A percentile compares a stretch with the other conserved stretches of the same genome.
Conservation (phyloP, 35 echinoderm and acorn worm genomes). For the Lytechinus pictus region DNA sequence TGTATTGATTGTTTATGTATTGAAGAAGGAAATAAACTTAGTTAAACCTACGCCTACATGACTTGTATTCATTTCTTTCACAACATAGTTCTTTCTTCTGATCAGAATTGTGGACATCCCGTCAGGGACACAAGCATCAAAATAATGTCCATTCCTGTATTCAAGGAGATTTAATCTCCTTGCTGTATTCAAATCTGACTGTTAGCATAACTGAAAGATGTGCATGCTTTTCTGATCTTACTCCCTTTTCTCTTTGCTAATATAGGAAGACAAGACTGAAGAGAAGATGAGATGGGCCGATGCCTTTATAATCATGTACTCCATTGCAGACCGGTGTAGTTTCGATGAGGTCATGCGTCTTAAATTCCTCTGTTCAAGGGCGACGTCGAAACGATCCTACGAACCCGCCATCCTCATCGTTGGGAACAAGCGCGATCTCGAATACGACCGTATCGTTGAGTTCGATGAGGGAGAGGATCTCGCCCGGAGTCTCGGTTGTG, state of each 20-base stretch:
- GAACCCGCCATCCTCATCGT: conserved; percentile 87
- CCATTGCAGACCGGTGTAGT: conserved; percentile 87
- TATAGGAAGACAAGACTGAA: conserved; percentile 78
- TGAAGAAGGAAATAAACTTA: too few species aligned
- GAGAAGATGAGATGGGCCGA: conserved; percentile 95
- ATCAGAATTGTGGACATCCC: too few species aligned
- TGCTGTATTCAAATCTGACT: too few species aligned
- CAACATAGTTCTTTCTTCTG: neutral
- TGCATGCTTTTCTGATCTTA: neutral
- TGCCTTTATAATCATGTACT: conserved; percentile 96
- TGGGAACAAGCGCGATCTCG: conserved; percentile 87
- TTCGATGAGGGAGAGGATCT: conserved; percentile 71
- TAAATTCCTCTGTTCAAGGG: conserved; percentile 77
- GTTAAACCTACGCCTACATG: too few species aligned
- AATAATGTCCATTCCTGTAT: too few species aligned
- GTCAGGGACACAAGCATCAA: too few species aligned
- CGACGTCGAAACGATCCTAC: conserved; percentile 70
- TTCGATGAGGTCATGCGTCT: conserved; percentile 93
- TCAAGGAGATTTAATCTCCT: too few species aligned
- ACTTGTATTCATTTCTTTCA: neutral
- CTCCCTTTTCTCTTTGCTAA: neutral
- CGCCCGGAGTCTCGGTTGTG: conserved; percentile 66
- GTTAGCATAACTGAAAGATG: too few species aligned
- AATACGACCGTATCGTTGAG: conserved; percentile 79
- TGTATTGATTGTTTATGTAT: too few species aligned